Conservation (phyloP, 2,888 invertebrate species). For the Cybosia mesomella region DNA sequence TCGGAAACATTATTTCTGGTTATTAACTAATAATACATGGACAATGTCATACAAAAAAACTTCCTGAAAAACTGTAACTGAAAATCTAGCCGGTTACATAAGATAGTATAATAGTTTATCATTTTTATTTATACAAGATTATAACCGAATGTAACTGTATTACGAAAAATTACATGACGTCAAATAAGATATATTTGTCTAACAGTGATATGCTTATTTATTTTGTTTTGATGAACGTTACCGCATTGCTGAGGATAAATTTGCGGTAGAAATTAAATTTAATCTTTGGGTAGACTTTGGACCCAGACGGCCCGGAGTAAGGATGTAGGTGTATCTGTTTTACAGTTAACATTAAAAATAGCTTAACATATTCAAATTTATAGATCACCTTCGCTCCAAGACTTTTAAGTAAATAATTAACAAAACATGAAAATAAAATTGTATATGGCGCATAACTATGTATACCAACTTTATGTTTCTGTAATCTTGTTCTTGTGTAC, state of each 20-base stretch:
- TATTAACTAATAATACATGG: slow-evolving; percentile 14
- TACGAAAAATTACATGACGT: not conserved
- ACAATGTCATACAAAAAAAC: slow-evolving; percentile 9
- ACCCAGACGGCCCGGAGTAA: not conserved
- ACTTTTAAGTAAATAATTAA: too few species aligned
- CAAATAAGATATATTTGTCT: not conserved
- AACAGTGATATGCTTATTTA: not conserved
- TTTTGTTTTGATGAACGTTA: not conserved
- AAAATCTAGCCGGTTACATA: slow-evolving; percentile 9
- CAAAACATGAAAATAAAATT: too few species aligned
- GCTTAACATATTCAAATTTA: too few species aligned
- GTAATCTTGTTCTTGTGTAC: too few species aligned
- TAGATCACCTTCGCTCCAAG: too few species aligned
- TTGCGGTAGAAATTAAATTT: not conserved
- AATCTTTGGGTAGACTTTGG: not conserved
- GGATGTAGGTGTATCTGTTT: too few species aligned
- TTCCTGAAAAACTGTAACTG: slow-evolving; percentile 10
- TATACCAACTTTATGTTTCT: too few species aligned
- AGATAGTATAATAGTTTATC: slow-evolving; percentile 5
- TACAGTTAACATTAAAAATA: too few species aligned
- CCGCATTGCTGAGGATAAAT: slow-evolving; percentile 2
- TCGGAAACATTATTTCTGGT: slow-evolving; percentile 19
- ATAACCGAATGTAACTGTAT: not conserved
- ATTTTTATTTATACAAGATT: slow-evolving; percentile 13
- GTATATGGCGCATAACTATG: too few species aligned